phyloP scores from a whole-genome alignment of 2,888 invertebrate species.

The Thyatira batis region DNA sequence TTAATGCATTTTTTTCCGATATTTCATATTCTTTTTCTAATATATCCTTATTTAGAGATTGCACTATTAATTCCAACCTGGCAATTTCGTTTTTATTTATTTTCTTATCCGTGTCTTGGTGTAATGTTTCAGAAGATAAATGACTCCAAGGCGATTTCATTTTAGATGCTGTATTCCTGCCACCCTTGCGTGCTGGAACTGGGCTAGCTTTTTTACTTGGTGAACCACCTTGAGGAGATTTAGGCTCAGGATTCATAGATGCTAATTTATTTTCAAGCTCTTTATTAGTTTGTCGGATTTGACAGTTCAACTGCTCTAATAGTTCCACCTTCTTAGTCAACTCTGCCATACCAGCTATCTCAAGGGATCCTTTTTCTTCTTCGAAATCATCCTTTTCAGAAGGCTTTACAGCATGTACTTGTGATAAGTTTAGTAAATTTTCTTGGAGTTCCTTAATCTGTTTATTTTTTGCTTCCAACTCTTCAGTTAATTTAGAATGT shows the following conservation, averaged over 20 bases:
- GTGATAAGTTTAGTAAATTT: slow-evolving; percentile 48
- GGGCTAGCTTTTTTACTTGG: slow-evolving; percentile 68
- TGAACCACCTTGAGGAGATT: slow-evolving; percentile 43
- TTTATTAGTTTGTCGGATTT: slow-evolving; percentile 78
- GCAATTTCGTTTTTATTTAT: slow-evolving; percentile 55
- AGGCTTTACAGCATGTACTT: slow-evolving; percentile 28
- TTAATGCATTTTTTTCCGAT: slow-evolving; percentile 71
- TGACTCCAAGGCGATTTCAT: slow-evolving; percentile 75
- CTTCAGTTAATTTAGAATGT: slow-evolving; percentile 79
- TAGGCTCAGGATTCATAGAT: slow-evolving; percentile 50
- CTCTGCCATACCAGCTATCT: slow-evolving; percentile 69
- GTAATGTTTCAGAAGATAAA: slow-evolving; percentile 62
- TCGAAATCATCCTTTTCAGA: slow-evolving; percentile 65
- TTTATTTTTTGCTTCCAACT: slow-evolving; percentile 74
- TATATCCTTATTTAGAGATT: slow-evolving; percentile 75
- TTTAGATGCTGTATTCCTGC: slow-evolving; percentile 68
- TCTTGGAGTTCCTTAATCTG: slow-evolving; percentile 64
- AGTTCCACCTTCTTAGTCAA: slow-evolving; percentile 76
- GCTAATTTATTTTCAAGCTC: slow-evolving; percentile 79
- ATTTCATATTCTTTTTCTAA: slow-evolving; percentile 71
- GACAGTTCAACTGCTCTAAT: slow-evolving; percentile 76
- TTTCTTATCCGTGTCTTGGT: slow-evolving; percentile 69
- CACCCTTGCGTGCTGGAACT: slow-evolving; percentile 64
- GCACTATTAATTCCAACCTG: slow-evolving; percentile 65
- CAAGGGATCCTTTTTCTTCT: slow-evolving; percentile 83